These are phyloP conservation scores for Dicentrarchus labrax DNA, from an alignment of 2,113 vertebrate genomes.

Conservation along the genomic window DNA sequence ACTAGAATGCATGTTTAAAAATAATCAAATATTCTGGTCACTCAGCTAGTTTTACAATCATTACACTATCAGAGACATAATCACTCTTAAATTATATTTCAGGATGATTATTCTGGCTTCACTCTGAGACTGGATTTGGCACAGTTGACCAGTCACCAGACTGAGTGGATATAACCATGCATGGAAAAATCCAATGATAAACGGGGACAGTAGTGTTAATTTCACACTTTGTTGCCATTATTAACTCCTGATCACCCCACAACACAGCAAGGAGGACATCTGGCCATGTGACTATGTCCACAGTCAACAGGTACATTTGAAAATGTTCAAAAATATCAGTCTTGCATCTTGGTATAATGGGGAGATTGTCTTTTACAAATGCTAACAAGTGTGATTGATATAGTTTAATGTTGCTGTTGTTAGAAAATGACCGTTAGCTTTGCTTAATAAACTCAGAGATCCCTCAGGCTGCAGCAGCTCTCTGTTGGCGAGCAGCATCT, in stretches of 20 bases:
- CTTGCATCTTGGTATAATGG: background rate
- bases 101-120: background rate
- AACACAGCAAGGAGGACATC: background rate
- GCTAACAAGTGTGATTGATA: background rate
- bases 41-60: conserved; percentile 19
- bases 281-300: background rate
- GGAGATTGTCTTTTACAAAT: background rate
- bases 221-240: conserved; percentile 11
- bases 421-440: background rate
- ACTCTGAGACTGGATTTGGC: conserved; percentile 9
- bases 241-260: background rate
- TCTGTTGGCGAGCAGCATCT: too few relatives aligned
- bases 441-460: too few relatives aligned
- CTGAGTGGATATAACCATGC: background rate
- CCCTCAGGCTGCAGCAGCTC: too few relatives aligned
- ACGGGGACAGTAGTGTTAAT: conserved; percentile 1
- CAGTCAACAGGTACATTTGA: background rate
- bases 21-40: background rate
- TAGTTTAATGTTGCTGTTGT: background rate
- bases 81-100: background rate
- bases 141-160: conserved; percentile 3
- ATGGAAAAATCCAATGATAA: conserved; percentile 20
- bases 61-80: background rate
- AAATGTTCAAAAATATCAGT: background rate
- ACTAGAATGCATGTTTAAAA: conserved; percentile 9